Conservation (phyloP, 2,797 vertebrate genomes). For the Hozukius guyotensis region DNA sequence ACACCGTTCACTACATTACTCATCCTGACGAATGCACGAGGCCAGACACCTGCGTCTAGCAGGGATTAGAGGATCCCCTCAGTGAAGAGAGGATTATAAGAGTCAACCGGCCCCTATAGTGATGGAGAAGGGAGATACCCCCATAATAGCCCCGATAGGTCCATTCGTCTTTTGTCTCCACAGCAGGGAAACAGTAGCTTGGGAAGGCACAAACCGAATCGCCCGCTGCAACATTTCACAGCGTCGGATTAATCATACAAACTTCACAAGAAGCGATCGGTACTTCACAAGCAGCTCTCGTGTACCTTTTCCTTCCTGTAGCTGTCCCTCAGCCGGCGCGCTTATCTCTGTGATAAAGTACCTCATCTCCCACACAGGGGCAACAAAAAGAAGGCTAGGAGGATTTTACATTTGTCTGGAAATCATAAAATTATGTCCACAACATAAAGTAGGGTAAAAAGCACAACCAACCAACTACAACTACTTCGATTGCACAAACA, state of each 20-base stretch:
- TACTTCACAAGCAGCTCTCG: conserved; percentile 45
- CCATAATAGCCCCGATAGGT: conserved; percentile 55
- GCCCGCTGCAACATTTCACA: conserved; percentile 49
- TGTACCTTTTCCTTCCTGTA: conserved; percentile 54
- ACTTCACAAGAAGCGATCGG: conserved; percentile 65
- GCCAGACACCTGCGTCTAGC: conserved; percentile 45
- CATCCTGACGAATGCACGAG: conserved; percentile 49
- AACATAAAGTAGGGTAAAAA: neutral
- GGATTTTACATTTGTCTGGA: conserved; percentile 40
- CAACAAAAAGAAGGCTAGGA: conserved; percentile 29
- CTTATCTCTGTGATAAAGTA: conserved; percentile 67
- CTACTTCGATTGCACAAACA: neutral
- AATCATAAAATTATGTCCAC: conserved; percentile 26
- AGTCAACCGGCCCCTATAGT: conserved; percentile 56
- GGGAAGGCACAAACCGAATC: conserved; percentile 50
- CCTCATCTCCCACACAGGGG: conserved; percentile 46
- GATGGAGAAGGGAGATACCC: conserved; percentile 71
- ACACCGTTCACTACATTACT: conserved; percentile 38
- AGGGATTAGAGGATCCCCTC: conserved; percentile 63
- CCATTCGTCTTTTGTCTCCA: conserved; percentile 70
- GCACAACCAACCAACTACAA: neutral
- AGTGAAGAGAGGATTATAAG: conserved; percentile 60
- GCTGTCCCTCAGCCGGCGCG: conserved; percentile 47
- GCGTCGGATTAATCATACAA: conserved; percentile 69
- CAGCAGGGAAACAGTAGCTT: conserved; percentile 41